Percentiles rank a stretch among this genome's conserved stretches.
phyloP scores from a whole-genome alignment of 2,888 invertebrate genomes.

The Corbicula japonica region DNA sequence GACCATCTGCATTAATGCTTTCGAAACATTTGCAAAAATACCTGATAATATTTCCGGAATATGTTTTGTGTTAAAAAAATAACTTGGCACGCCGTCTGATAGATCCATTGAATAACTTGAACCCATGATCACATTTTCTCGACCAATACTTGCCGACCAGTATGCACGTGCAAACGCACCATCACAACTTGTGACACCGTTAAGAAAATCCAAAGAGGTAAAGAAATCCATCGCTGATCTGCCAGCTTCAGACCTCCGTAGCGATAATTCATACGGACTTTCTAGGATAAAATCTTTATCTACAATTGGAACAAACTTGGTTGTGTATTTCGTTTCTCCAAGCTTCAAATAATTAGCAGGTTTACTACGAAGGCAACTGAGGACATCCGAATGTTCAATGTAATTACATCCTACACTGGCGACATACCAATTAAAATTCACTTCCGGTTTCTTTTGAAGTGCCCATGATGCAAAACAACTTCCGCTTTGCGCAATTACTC shows the following conservation, averaged over 20 bases:
- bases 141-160: not conserved
- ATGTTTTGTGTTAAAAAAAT: constrained; percentile 20
- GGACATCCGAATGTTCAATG: not conserved
- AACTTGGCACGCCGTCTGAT: constrained; percentile 32
- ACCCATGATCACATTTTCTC: not conserved
- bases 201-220: not conserved
- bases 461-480: not conserved
- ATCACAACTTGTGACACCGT: not conserved
- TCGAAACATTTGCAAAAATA: not conserved
- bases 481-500: constrained; percentile 17
- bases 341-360: constrained; percentile 21
- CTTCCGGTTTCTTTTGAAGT: not conserved
- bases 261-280: no score
- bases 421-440: not conserved
- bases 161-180: not conserved
- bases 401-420: not conserved
- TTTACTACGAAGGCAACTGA: not conserved
- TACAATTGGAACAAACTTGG: not conserved
- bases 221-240: not conserved
- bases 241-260: not conserved
- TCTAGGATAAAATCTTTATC: not conserved
- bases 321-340: not conserved
- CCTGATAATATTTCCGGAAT: constrained; percentile 20
- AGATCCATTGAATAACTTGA: not conserved
- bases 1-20: not conserved